A percentile compares a stretch with the other conserved stretches of the same genome.
Evolutionary conservation across 2,888 invertebrate species (phyloP).

Genomic region (Phyllotreta cruciferae): DNA sequence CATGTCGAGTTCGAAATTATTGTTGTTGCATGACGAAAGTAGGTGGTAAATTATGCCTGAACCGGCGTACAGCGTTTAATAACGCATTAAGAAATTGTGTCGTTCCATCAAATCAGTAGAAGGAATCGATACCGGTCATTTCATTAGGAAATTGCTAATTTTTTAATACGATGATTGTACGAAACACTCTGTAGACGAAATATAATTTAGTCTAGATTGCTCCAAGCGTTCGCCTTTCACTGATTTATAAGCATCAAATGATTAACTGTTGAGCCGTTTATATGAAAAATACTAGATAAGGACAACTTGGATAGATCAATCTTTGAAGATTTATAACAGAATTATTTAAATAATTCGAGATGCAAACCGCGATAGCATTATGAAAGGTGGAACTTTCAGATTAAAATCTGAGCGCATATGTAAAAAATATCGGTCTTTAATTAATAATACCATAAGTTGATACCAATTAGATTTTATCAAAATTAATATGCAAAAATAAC

Average conservation of each 20-base stretch:
- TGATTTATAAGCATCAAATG: too few species aligned
- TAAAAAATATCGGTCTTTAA: too few species aligned
- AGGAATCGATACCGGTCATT: constrained; percentile 10
- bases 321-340: constrained; percentile 8
- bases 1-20: constrained; percentile 23
- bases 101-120: constrained; percentile 16
- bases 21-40: constrained; percentile 22
- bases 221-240: too few species aligned
- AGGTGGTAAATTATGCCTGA: constrained; percentile 22
- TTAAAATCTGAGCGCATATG: not conserved
- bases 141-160: too few species aligned
- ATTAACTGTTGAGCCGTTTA: too few species aligned
- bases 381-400: constrained; percentile 3
- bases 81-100: constrained; percentile 18
- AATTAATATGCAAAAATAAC: too few species aligned
- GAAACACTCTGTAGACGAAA: too few species aligned
- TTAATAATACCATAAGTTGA: too few species aligned
- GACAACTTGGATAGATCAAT: not conserved
- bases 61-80: constrained; percentile 12
- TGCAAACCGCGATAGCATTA: constrained; percentile 4
- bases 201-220: too few species aligned
- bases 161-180: too few species aligned
- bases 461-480: too few species aligned
- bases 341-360: constrained; percentile 8
- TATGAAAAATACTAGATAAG: too few species aligned